Base-by-base conservation (phyloP, 37 sponge, comb jelly and placozoan species). In the Dysidea cf. avara region DNA sequence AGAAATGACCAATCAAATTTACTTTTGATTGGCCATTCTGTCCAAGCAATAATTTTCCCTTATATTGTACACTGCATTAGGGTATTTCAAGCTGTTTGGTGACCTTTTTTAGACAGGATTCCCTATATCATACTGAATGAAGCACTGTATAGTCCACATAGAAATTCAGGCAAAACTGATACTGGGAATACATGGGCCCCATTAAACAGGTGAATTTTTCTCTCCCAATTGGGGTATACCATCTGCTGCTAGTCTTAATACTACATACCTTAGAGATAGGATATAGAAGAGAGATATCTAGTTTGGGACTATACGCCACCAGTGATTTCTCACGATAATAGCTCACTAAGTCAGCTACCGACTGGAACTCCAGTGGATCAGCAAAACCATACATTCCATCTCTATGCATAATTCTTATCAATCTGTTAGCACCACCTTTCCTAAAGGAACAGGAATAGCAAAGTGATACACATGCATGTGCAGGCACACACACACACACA, bases 361-460 rank as follows among this genome's bases (percentile, higher is more conserved):
- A 90, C 25, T 11, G 35, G 65, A 75, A 94, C 67, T 86, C 81
- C 7, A 89, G 87, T 0, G 95, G 95, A 38, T 94, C 88, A 2
- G 91, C 80, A 59, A 94, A 94, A 18, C 95, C 95, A 68, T 86
- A 94, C 37, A 68, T 58, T 2, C 84, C 83, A 36, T 86, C 81
- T 17, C 56, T 72, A 61, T 74, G 75, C 51, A 83, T 81, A 64
- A 94, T 94, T 63, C 95, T 39, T 46, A 94, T 86, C 2, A 94
- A 67, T 36, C 87, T 65, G 61, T 94, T 90, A 13, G 86, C 89
- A 14, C 90, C 95, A 4, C 81, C 84, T 53, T 86, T 86, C 69
- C 95, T 90, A 60, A 47, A 50, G 9, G 46, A n/a, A n/a, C n/a
- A n/a, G n/a, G n/a, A n/a, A n/a, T n/a, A n/a, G n/a, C n/a, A n/a